phyloP scores from a whole-genome alignment of 2,888 invertebrate genomes.

The Pyralis farinalis region DNA sequence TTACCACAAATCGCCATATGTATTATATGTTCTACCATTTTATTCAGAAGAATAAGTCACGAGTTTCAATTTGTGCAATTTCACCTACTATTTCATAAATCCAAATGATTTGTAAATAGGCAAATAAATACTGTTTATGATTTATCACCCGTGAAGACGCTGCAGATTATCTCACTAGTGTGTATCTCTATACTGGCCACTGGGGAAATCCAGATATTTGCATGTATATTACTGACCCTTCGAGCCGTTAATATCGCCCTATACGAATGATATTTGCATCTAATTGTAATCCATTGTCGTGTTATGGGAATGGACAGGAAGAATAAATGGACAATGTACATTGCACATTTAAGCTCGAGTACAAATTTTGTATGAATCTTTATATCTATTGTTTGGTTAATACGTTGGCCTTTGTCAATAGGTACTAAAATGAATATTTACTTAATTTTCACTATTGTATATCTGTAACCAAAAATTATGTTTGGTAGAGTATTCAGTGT shows the following conservation, averaged over 20 bases:
- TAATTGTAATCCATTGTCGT: slow-evolving; percentile 70
- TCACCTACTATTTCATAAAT: neutral
- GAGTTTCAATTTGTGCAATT: too few species aligned
- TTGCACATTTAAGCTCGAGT: neutral
- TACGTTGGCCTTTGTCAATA: neutral
- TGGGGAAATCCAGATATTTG: slow-evolving; percentile 71
- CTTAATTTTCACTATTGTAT: neutral
- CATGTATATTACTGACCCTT: slow-evolving; percentile 59
- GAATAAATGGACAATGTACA: slow-evolving; percentile 4
- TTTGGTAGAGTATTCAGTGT: too few species aligned
- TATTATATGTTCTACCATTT: too few species aligned
- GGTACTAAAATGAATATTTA: neutral
- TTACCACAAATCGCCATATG: too few species aligned
- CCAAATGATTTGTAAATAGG: too few species aligned
- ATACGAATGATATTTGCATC: slow-evolving; percentile 71
- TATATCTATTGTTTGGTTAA: neutral
- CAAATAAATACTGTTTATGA: neutral
- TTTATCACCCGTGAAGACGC: neutral
- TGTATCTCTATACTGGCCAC: slow-evolving; percentile 59
- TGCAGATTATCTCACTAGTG: slow-evolving; percentile 10
- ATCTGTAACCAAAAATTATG: neutral
- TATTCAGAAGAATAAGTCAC: too few species aligned
- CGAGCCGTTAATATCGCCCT: slow-evolving; percentile 49
- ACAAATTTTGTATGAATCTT: neutral
- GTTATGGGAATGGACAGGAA: slow-evolving; percentile 50